Conservation (phyloP, 2,797 vertebrate species). For the Glossophaga mutica region DNA sequence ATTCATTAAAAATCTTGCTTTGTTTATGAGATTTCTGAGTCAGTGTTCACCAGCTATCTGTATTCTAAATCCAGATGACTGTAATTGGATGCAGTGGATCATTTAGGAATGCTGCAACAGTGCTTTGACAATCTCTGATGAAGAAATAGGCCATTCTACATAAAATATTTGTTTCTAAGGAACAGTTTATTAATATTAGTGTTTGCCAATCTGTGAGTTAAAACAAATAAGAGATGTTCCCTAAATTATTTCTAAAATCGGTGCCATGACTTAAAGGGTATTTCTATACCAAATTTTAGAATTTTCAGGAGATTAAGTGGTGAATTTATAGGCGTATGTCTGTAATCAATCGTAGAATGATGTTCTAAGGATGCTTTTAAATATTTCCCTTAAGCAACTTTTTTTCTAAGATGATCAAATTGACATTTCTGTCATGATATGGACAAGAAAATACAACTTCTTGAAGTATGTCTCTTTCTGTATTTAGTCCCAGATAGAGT, state of each 20-base stretch:
- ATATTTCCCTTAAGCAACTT: slow-evolving; percentile 33
- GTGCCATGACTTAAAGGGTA: background rate
- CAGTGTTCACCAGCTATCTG: background rate
- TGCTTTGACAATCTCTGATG: background rate
- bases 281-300: background rate
- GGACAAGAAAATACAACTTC: slow-evolving; percentile 52
- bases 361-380: background rate
- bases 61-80: slow-evolving; percentile 6
- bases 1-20: background rate
- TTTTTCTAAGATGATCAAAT: slow-evolving; percentile 58
- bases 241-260: slow-evolving; percentile 17
- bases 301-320: background rate
- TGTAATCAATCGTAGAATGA: background rate
- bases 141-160: background rate
- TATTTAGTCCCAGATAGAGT: slow-evolving; percentile 35
- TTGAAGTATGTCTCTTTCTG: background rate
- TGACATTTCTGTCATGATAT: slow-evolving; percentile 57
- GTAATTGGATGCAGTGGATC: background rate
- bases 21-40: background rate
- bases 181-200: background rate
- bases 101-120: background rate
- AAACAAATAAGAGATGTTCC: background rate
- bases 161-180: background rate
- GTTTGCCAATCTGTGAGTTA: background rate
- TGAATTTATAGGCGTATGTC: background rate